Evolutionary conservation across 2,113 vertebrate species (phyloP), one percentile per base, ranked within the genome.

Genomic region (Pantherophis guttatus): DNA sequence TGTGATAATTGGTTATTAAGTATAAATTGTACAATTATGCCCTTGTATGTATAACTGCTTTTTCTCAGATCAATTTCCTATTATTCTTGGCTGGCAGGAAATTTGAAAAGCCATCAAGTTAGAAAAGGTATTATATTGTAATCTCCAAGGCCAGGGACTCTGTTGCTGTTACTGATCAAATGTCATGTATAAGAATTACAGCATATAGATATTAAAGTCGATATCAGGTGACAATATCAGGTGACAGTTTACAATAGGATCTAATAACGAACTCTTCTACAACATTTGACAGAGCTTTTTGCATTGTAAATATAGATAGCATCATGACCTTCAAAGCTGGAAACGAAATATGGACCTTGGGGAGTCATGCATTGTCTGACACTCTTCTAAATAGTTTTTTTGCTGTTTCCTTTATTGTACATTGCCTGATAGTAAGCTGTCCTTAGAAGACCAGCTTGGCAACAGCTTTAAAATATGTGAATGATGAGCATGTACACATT

Each of bases 311-410:
- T 87, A n/a, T 87, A 17, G 10, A 70, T 88, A 55, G 48, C 26
- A 39, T 23, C 44, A 9, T 75, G 50, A 33, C 33, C 13, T 75
- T 55, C 54, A 92, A 88, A 88, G 7, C 24, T 5, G 54, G 7
- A 87, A 23, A 33, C 33, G 89, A 70, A 92, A 92, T 92, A 81
- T 92, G n/a, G 39, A 54, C 11, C n/a, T 92, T 92, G 58, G 33
- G 52, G 70, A 44, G 26, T 86, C 39, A 87, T 59, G 8, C 33
- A 55, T 54, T 62, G 91, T 44, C 54, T 86, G 91, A 59, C 29
- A 62, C 11, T 62, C n/a, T 92, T 15, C 13, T 54, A 24, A 65
- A 70, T 50, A 33, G 19, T 29, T 39, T 26, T 26, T 23, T 12
- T n/a, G 65, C 54, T 59, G 29, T 44, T 24, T 52, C 59, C 50